Evolutionary conservation across 30 jellyfish, hydroid and myxozoan species (phyloP), one percentile per base, ranked within the genome.

Genomic region (Morbakka virulenta): DNA sequence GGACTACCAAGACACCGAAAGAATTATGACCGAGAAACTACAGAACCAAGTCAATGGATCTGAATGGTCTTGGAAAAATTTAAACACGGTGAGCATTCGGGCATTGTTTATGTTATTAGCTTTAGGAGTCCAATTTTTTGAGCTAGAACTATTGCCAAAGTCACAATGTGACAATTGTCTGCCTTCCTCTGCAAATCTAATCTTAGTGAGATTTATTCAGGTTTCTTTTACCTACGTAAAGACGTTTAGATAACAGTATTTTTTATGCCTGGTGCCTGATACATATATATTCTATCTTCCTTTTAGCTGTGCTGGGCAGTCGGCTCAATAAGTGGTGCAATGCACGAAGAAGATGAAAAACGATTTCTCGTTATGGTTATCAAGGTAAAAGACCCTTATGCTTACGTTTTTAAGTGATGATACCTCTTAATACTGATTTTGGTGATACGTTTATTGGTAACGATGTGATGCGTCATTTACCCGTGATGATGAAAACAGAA

Each of bases 321-420:
- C 52, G 99, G 99, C 0, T 94, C 99, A 2, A 94, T 94, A 72
- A 87, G 96, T 89, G 99, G 99, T 62, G 97, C 99, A 2, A 87
- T 94, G 97, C 97, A 87, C 67, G 99, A 84, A 69, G 97, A 87
- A 62, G 97, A 87, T 35, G 99, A 94, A 64, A 89, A 89, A 62
- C 71, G 97, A 33, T 94, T 94, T 74, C 85, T 94, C 30, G 99
- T 94, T 53, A 94, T 84, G 80, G 97, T 94, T 67, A 92, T 92
- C 62, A 92, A 92, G 93, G 98, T 92, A 85, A 52, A 23, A 47
- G 61, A 9, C n/a, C 25, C 13, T 4, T 52, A n/a, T 52, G 3
- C 25, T 52, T 3, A 17, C 21, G 31, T 52, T 52, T 52, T 17
- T 32, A n/a, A n/a, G n/a, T n/a, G n/a, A n/a, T n/a, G n/a, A n/a